A percentile compares a stretch with the other conserved stretches of the same genome.
Conservation (phyloP, 2,797 vertebrate genomes). For the Pangasius mekongensis region DNA sequence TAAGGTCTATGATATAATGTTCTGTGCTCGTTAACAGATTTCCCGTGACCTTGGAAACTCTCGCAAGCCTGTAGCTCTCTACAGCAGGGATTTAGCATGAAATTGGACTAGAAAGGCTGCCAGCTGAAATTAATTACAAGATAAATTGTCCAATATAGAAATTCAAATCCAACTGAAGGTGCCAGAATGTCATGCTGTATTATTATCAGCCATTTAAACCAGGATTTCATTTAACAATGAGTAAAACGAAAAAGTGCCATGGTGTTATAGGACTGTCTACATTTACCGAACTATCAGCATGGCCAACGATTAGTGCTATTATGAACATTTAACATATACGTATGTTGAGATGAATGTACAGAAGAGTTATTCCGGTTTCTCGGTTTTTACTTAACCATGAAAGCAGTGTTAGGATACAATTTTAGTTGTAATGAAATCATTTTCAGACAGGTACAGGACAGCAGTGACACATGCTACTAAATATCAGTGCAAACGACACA, state of each 20-base stretch:
- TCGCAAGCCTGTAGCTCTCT: neutral
- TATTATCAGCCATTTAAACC: conserved; percentile 12
- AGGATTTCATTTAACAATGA: neutral
- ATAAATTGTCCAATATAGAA: conserved; percentile 23
- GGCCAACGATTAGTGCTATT: neutral
- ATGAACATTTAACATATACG: neutral
- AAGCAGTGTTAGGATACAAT: neutral
- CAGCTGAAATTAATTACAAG: conserved; percentile 35
- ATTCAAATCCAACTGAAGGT: conserved; percentile 30
- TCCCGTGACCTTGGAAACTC: conserved; percentile 20
- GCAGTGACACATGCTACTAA: neutral
- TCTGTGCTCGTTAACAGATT: neutral
- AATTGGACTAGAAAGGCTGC: conserved; percentile 27
- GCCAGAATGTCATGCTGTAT: conserved; percentile 22
- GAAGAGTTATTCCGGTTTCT: neutral
- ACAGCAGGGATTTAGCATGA: conserved; percentile 18
- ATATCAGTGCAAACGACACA: neutral
- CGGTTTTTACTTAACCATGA: neutral
- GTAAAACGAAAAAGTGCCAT: neutral
- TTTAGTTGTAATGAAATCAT: neutral
- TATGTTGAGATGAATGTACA: neutral
- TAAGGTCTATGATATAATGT: conserved; percentile 1
- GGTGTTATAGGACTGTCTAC: neutral
- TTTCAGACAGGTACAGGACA: neutral
- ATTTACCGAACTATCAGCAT: neutral